Percentiles rank a stretch among this genome's conserved stretches.
Conservation (phyloP, 1,140 invertebrate genomes). For the Drosophila pseudoobscura region DNA sequence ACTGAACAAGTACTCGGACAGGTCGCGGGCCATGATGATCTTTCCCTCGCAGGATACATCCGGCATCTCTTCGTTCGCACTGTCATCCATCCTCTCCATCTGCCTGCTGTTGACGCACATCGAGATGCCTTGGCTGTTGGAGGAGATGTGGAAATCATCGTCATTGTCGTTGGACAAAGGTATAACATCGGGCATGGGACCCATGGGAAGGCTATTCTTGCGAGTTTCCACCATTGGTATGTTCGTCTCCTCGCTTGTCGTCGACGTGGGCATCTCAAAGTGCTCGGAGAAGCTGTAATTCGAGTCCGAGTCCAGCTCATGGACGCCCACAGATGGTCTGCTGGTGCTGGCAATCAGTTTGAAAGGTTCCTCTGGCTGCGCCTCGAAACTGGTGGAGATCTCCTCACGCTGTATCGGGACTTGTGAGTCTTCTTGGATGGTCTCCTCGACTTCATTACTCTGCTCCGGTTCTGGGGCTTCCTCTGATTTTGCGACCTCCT, state of each 20-base stretch:
- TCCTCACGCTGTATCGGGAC: slow-evolving; percentile 40
- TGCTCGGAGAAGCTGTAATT: slow-evolving; percentile 83
- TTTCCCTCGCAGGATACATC: slow-evolving; percentile 77
- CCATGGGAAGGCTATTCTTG: slow-evolving; percentile 28
- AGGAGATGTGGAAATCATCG: slow-evolving; percentile 12
- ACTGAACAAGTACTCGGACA: slow-evolving; percentile 83
- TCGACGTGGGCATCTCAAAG: slow-evolving; percentile 69
- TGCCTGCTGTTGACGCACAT: slow-evolving; percentile 57
- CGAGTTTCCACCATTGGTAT: neutral
- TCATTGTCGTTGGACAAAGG: slow-evolving; percentile 37
- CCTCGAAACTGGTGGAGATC: slow-evolving; percentile 36
- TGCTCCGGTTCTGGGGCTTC: neutral
- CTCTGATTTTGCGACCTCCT: neutral
- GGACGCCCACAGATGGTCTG: slow-evolving; percentile 1
- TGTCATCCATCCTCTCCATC: neutral
- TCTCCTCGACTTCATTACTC: neutral
- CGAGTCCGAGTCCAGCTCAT: slow-evolving; percentile 74
- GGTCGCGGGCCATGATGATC: slow-evolving; percentile 83
- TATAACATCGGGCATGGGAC: slow-evolving; percentile 67
- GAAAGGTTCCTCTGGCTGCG: neutral
- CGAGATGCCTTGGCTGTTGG: slow-evolving; percentile 55
- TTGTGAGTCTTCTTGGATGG: neutral
- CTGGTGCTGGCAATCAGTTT: slow-evolving; percentile 4
- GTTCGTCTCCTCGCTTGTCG: slow-evolving; percentile 23
- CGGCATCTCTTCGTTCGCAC: neutral